Base-by-base conservation (phyloP, 2,888 invertebrate genomes). In the Altica lythri region DNA sequence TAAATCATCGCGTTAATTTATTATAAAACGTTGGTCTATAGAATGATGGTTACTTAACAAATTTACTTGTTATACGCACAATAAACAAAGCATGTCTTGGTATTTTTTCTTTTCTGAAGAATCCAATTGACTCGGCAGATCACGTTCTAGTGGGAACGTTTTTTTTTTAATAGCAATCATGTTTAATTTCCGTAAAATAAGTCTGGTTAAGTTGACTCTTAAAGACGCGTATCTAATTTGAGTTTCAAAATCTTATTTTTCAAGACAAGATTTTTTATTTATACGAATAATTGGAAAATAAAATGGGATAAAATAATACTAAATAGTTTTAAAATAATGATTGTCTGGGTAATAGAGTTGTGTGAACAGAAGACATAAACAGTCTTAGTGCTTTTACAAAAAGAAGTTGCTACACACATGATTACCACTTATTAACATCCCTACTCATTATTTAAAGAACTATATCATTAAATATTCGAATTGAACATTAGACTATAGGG, bases 401-500 rank as follows among this genome's bases (percentile, higher is more conserved):
- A 27, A 27, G 27, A 27, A 27, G 27, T 27, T 27, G n/a, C 27
- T 27, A 17, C 13, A 35, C 8, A 44, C 66, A 55, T 63, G 66
- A 65, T 65, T 61, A 62, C 63, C 68, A 64, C 68, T 69, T 70
- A 69, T 68, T 68, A 62, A 66, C 60, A 63, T 61, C 60, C 62
- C 65, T 60, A 62, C 61, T 67, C 65, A 68, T 67, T 65, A 67
- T 62, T 65, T 61, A 62, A 62, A 66, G 66, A 58, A 59, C 47
- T 58, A 42, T 61, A 68, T 71, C 63, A 71, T 71, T 71, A 71
- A 64, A 57, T 62, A 64, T 55, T 63, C 58, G 67, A 65, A 68
- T 69, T 66, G 64, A 57, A 64, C 63, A 69, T 68, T 71, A 71
- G 68, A 66, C 61, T 62, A 66, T 58, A 49, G 57, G 61, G 61